Base-by-base conservation (phyloP, 2,797 vertebrate species). In the Amblyraja radiata region DNA sequence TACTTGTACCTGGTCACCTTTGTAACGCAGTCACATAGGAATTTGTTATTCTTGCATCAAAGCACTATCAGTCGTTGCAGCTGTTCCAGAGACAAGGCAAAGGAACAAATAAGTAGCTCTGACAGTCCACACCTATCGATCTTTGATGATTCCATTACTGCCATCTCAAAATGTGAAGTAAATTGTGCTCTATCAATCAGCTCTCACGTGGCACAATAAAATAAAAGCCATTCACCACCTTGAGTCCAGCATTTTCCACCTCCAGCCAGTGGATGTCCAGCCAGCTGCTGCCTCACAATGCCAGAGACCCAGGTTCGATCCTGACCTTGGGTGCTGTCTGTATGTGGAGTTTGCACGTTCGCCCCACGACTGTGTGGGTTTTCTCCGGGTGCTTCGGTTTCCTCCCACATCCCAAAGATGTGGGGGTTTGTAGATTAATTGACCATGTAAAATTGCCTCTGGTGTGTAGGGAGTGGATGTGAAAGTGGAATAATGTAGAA, bases 111-210 rank as follows among this genome's bases (percentile, higher is more conserved):
- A 36, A 92, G 90, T 92, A 92, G 71, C 73, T 92, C 71, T 76
- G 39, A 28, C 71, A 92, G 23, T 46, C 25, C 71, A 92, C 36
- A 58, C 13, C 14, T 90, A 92, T 92, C 90, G 36, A 92, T 92
- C 68, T 46, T 92, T 92, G 71, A 92, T 92, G 39, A 92, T 92
- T 92, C 90, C 90, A 92, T 92, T 74, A 76, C 90, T 74, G 90
- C 90, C 90, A 92, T 58, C 65, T 92, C 90, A 13, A 76, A 76
- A 58, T 39, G 46, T 21, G 1, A 21, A 92, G 90, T 92, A 76
- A 92, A 74, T 54, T 54, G 39, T 54, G 46, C 36, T 9, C 32
- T 74, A 91, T 91, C 90, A 92, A 92, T 92, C 90, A 92, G 71
- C 71, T 76, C 71, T 21, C 68, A 10, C 90, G 25, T 11, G 13